Conservation (phyloP, 2,888 invertebrate species). For the Eurois occulta region DNA sequence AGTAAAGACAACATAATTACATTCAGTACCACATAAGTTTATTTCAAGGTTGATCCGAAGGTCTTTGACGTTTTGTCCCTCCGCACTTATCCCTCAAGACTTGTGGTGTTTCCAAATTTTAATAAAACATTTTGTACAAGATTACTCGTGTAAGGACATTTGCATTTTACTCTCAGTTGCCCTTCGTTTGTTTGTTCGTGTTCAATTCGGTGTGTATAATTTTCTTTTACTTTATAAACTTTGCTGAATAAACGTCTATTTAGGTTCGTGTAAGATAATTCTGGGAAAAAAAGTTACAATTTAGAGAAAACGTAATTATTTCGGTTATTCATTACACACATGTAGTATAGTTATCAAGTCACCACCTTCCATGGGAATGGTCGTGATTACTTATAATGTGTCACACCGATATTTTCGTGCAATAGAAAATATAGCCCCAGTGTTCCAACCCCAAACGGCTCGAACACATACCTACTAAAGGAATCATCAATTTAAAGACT, state of each 20-base stretch:
- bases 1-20: constrained; percentile 4
- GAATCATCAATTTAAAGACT: neutral
- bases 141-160: constrained; percentile 30
- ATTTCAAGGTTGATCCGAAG: constrained; percentile 38
- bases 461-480: too few relatives aligned
- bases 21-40: constrained; percentile 19
- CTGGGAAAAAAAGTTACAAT: neutral
- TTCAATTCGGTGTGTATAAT: constrained; percentile 39
- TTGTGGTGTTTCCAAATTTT: constrained; percentile 48
- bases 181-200: constrained; percentile 19
- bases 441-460: too few relatives aligned
- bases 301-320: neutral
- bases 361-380: neutral
- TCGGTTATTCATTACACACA: neutral
- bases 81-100: constrained; percentile 30
- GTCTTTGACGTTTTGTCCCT: constrained; percentile 48
- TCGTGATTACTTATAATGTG: neutral
- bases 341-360: neutral
- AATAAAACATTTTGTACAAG: constrained; percentile 51
- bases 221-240: constrained; percentile 27
- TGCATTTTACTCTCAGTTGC: constrained; percentile 43
- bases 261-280: neutral
- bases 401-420: neutral
- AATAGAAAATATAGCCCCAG: neutral
- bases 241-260: constrained; percentile 3